These are phyloP conservation scores for Drosophila melanica DNA, from an alignment of 1,140 invertebrate genomes.

Conservation along the genomic window DNA sequence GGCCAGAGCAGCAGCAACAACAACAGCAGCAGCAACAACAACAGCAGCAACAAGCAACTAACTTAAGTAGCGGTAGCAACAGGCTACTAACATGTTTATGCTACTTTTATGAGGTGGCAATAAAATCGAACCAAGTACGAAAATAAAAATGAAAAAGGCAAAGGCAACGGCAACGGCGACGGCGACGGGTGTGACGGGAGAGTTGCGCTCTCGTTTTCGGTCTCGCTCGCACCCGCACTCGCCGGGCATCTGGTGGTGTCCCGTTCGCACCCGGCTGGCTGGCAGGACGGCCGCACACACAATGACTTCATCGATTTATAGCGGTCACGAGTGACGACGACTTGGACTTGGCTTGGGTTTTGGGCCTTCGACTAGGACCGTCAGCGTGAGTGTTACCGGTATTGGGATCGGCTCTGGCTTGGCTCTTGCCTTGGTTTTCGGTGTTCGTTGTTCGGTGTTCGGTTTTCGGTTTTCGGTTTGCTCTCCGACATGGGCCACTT, in stretches of 20 bases:
- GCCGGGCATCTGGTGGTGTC: neutral
- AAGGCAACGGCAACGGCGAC: slow-evolving; percentile 20
- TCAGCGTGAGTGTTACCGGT: neutral
- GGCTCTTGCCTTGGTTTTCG: slow-evolving; percentile 22
- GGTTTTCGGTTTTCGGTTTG: slow-evolving; percentile 14
- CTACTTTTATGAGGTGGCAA: slow-evolving; percentile 81
- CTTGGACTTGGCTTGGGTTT: slow-evolving; percentile 45
- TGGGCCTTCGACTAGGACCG: neutral
- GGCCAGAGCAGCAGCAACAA: neutral
- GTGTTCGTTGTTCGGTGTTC: slow-evolving; percentile 25
- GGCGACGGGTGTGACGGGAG: neutral
- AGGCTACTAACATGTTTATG: slow-evolving; percentile 83
- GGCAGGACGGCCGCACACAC: slow-evolving; percentile 52
- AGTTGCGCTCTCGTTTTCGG: neutral
- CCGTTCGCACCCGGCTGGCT: neutral
- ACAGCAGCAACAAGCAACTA: slow-evolving; percentile 46
- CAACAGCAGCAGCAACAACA: slow-evolving; percentile 1
- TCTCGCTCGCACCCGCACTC: neutral
- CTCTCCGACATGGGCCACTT: slow-evolving; percentile 54
- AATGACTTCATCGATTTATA: slow-evolving; percentile 83
- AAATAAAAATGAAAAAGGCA: slow-evolving; percentile 67
- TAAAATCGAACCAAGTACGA: slow-evolving; percentile 80
- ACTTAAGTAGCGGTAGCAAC: slow-evolving; percentile 82
- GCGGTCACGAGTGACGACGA: slow-evolving; percentile 70
- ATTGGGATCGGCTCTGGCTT: neutral